Evolutionary conservation across 2,888 invertebrate species (phyloP), one percentile per base, ranked within the genome.

Genomic region (Cephalotes varians): DNA sequence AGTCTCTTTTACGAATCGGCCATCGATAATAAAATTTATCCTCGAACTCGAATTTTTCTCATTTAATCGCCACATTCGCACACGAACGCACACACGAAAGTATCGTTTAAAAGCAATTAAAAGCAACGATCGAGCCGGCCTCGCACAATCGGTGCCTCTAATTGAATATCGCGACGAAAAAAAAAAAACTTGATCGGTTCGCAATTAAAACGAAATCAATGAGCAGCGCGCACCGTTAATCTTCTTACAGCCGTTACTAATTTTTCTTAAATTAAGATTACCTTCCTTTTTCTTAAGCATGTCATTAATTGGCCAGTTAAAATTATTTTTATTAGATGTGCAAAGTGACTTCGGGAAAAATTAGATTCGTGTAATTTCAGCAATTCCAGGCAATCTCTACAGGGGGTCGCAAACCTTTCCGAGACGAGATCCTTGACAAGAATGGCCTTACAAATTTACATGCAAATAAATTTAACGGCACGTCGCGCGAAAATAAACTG

Each of bases 401-500:
- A 37, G 51, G 64, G 18, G 34, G 12, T 62, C 47, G 34, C 1
- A 25, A 37, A 51, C 25, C 40, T 37, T 51, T 21, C 21, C n/a
- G 44, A 4, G 28, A 37, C 18, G 21, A 37, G 37, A 9, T 49
- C 37, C 64, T 64, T 37, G 76, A 76, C 56, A 47, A 44, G 77
- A 44, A 44, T 21, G 77, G 67, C 54, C 21, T 21, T 12, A 28
- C 56, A 69, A 79, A 67, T 79, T 69, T 69, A 79, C 56, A 79
- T 69, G 51, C 44, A 65, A 64, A 76, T 76, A 76, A 76, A 76
- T 64, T 76, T 64, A 51, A 40, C 51, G 51, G 44, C 51, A 51
- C 62, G 76, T 60, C 62, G 51, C n/a, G 15, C 37, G 18, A 37
- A 69, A 79, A 79, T 54, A 79, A 69, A 56, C 69, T 1, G 31